These are phyloP conservation scores for Antidorcas marsupialis DNA, from an alignment of 2,113 vertebrate genomes.

Conservation along the genomic window DNA sequence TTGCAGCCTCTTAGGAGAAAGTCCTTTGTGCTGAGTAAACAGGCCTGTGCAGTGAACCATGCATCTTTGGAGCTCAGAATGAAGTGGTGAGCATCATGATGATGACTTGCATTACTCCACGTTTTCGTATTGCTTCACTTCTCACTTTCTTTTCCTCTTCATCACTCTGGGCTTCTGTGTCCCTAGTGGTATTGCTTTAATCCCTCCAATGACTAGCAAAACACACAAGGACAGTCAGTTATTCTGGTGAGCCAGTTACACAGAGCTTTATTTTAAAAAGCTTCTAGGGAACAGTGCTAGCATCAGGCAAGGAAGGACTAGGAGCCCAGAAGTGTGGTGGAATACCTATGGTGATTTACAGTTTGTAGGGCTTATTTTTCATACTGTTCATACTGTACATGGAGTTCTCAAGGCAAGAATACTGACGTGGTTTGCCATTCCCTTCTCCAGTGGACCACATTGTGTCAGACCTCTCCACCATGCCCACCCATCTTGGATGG, in stretches of 20 bases:
- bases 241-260: conserved; percentile 17
- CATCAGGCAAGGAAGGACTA: neutral
- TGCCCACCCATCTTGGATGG: no score
- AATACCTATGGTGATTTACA: neutral
- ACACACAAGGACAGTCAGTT: neutral
- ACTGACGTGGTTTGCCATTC: no score
- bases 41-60: neutral
- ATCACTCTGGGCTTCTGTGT: neutral
- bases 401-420: no score
- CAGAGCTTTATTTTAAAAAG: conserved; percentile 31
- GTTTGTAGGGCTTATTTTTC: neutral
- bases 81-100: neutral
- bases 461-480: no score
- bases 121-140: neutral
- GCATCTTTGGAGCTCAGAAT: neutral
- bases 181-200: conserved; percentile 23
- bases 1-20: neutral
- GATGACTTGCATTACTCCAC: neutral
- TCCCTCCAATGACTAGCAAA: conserved; percentile 21
- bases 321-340: neutral
- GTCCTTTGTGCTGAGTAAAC: neutral
- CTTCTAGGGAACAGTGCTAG: neutral
- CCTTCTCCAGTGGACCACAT: no score
- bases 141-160: neutral
- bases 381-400: no score